Conservation (phyloP, 1,140 invertebrate species). For the Triops longicaudatus region DNA sequence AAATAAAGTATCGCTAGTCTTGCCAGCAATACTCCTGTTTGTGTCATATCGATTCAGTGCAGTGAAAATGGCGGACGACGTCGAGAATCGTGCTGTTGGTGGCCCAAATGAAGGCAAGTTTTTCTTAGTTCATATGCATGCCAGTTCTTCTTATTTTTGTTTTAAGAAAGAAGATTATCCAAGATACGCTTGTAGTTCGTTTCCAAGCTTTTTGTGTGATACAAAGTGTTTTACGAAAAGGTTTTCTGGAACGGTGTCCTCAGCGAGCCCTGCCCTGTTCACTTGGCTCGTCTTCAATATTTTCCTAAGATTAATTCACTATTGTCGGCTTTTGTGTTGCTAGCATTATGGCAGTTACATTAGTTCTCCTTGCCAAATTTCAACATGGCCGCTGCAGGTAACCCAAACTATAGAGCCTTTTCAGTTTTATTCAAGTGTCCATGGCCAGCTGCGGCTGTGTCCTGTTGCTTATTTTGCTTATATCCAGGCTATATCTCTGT, state of each 20-base stretch:
- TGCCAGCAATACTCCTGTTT: not conserved
- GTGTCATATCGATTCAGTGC: not conserved
- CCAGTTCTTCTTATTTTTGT: not conserved
- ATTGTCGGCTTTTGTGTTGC: not conserved
- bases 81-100: conserved; percentile 7
- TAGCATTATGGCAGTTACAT: not conserved
- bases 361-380: not conserved
- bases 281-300: not conserved
- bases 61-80: conserved; percentile 14
- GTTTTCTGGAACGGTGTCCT: not conserved
- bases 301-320: not conserved
- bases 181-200: not conserved
- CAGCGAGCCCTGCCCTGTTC: conserved; percentile 9
- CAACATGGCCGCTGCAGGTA: not conserved
- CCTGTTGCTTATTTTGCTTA: not conserved
- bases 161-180: not conserved
- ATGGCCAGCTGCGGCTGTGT: not conserved
- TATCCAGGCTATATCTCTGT: not conserved
- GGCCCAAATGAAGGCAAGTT: conserved; percentile 1
- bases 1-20: not conserved
- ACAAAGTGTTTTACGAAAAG: not conserved
- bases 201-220: not conserved
- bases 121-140: conserved; percentile 11
- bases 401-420: not conserved
- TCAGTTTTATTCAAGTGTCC: not conserved